These are phyloP conservation scores for Lepus oiostolus DNA, from an alignment of 2,797 vertebrate species.

Conservation along the genomic window DNA sequence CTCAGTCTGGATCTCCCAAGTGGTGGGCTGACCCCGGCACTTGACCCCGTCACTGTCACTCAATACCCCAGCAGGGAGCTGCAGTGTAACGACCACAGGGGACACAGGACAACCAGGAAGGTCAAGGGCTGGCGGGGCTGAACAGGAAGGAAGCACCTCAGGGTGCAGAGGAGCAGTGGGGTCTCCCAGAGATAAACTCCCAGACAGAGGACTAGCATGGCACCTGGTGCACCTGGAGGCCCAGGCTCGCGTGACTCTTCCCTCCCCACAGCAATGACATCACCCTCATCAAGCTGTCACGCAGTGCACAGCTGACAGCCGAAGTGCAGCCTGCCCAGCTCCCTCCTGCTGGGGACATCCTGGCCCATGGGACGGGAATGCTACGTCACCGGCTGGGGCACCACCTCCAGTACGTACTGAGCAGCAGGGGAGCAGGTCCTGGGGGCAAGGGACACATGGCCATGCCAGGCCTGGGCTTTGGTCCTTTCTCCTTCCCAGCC, in stretches of 20 bases:
- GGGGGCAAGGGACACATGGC: background rate
- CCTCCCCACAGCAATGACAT: conserved; percentile 89
- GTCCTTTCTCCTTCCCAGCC: background rate
- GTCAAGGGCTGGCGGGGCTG: background rate
- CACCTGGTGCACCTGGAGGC: background rate
- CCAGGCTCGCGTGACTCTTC: background rate
- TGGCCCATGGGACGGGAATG: conserved; percentile 87
- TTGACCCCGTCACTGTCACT: too few relatives aligned
- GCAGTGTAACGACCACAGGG: too few relatives aligned
- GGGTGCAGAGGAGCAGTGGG: fast-evolving
- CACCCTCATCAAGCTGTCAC: conserved; percentile 90
- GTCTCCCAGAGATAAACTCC: background rate
- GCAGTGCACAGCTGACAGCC: conserved; percentile 82
- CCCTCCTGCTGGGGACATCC: conserved; percentile 79
- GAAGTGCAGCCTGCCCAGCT: conserved; percentile 88
- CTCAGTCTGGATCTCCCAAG: too few relatives aligned
- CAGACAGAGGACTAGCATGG: too few relatives aligned
- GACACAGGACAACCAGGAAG: background rate
- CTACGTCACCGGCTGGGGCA: conserved; percentile 91
- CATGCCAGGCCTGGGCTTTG: background rate
- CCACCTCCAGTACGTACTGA: conserved; percentile 88
- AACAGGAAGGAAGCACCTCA: too few relatives aligned
- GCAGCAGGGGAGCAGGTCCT: background rate
- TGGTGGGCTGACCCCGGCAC: too few relatives aligned
- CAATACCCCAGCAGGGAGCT: too few relatives aligned